Base-by-base conservation (phyloP, 2,888 invertebrate genomes). In the Nasonovia ribisnigri region DNA sequence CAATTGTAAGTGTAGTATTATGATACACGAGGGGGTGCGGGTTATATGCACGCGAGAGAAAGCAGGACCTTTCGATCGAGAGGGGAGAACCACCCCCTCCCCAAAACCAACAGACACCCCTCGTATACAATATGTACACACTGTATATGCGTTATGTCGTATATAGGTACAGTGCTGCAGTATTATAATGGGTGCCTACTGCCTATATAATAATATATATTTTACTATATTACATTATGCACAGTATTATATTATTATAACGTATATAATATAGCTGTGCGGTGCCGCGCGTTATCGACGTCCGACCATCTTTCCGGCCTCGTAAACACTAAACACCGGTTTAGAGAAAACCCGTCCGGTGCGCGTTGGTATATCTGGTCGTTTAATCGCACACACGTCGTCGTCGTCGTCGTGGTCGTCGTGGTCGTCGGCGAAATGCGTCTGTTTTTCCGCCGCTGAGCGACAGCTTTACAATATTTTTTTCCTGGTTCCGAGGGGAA, bases 311-410 rank as follows among this genome's bases (percentile, higher is more conserved):
- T 93, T 93, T 93, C 93, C 93, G 93, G 84, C 29, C 84, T 48
- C 60, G 93, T 86, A 90, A 93, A 90, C 93, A 93, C 93, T 93
- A 93, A 93, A 93, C 93, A 93, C 93, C 93, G 93, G 93, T 90
- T 93, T 93, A 93, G 93, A 90, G 93, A 90, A 93, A 93, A 93
- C 89, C 90, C 93, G 93, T 93, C 93, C 89, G 93, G 92, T 86
- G 67, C 60, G 36, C 87, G 92, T 92, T 42, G 57, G 48, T 10
- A 29, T 88, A 88, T 92, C 92, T 92, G 88, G 51, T 88, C 92
- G 92, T 92, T 92, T 92, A 92, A 92, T 92, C 92, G 92, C 67
- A 67, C 92, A 87, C 92, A 87, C 92, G 92, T 92, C 87, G 43
- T 89, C 57, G 46, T 57, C 57, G 43, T 89, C 57, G 46, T 57